These are phyloP conservation scores for Drosophila saltans DNA, from an alignment of 1,140 invertebrate genomes.

Conservation along the genomic window DNA sequence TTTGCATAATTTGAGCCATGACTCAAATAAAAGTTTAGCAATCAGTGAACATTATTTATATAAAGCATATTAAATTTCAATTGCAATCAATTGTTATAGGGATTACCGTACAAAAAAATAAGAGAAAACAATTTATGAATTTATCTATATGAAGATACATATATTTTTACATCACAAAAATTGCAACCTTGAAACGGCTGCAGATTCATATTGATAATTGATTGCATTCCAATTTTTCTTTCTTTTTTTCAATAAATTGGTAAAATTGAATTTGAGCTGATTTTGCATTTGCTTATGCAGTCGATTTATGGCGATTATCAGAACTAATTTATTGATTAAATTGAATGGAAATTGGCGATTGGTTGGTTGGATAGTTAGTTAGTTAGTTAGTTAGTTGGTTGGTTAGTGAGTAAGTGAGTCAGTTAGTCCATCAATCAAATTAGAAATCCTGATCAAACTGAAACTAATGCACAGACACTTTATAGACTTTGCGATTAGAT, in stretches of 20 bases:
- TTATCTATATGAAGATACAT: neutral
- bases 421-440: conserved; percentile 9
- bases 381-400: neutral
- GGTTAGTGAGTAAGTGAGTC: neutral
- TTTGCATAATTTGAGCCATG: neutral
- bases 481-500: conserved; percentile 8
- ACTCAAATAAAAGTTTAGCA: neutral
- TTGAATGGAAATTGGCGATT: conserved; percentile 4
- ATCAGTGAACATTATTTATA: neutral
- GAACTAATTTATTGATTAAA: neutral
- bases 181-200: neutral
- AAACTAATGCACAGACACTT: conserved; percentile 6
- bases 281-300: neutral
- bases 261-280: neutral
- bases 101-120: neutral
- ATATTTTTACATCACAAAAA: neutral
- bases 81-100: neutral
- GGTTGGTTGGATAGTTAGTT: neutral
- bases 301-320: neutral
- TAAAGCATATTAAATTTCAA: neutral
- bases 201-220: neutral
- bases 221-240: neutral
- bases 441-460: conserved; percentile 4
- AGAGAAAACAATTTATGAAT: neutral
- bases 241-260: neutral